Conservation (phyloP, 2,888 invertebrate species). For the Morpho achilles region DNA sequence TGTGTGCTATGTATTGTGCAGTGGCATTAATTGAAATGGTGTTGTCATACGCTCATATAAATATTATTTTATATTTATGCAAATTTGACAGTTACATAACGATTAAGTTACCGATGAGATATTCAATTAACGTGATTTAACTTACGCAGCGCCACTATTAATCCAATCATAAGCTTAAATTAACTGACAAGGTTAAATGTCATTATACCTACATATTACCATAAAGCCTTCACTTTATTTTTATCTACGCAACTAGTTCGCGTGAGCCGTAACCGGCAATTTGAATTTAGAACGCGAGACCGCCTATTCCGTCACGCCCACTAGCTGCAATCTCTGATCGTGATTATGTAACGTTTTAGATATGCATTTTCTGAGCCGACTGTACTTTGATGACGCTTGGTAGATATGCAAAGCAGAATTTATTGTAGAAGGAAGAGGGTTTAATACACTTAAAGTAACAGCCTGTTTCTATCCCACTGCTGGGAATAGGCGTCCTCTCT, state of each 20-base stretch:
- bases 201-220: slow-evolving; percentile 13
- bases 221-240: slow-evolving; percentile 24
- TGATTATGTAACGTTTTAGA: slow-evolving; percentile 56
- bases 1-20: too few relatives aligned
- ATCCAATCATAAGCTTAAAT: neutral
- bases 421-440: too few relatives aligned
- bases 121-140: too few relatives aligned
- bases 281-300: slow-evolving; percentile 65
- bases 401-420: slow-evolving; percentile 23
- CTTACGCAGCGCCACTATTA: too few relatives aligned
- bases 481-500: too few relatives aligned
- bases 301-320: slow-evolving; percentile 60
- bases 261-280: slow-evolving; percentile 61
- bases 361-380: slow-evolving; percentile 55
- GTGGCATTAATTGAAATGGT: too few relatives aligned
- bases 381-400: slow-evolving; percentile 33
- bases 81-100: too few relatives aligned
- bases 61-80: too few relatives aligned
- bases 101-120: too few relatives aligned
- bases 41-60: too few relatives aligned
- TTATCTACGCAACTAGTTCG: slow-evolving; percentile 54
- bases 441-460: too few relatives aligned
- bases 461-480: too few relatives aligned
- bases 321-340: slow-evolving; percentile 62
- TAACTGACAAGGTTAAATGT: slow-evolving; percentile 5